Evolutionary conservation across 2,113 vertebrate genomes (phyloP).

Genomic region (Gorsachius goisagi): DNA sequence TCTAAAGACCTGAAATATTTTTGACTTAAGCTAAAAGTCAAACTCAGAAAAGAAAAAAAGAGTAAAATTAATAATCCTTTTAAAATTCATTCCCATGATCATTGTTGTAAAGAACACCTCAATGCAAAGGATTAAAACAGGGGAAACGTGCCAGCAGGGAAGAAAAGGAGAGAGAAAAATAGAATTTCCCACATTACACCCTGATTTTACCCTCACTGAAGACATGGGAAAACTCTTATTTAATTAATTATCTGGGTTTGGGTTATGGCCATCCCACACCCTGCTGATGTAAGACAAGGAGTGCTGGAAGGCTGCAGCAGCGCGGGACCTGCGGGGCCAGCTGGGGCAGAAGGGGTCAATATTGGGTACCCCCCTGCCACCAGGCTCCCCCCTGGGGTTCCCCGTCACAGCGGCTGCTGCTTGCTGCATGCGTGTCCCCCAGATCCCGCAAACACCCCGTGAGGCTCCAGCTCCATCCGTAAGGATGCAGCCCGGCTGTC

Average conservation of each 20-base stretch:
- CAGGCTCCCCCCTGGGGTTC: not conserved
- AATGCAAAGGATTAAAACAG: slow-evolving; percentile 4
- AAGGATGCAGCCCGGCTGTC: not conserved
- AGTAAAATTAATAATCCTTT: slow-evolving; percentile 66
- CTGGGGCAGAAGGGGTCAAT: not conserved
- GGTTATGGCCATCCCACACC: not conserved
- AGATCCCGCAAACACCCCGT: rapidly evolving
- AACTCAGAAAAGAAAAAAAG: slow-evolving; percentile 4
- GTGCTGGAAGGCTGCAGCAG: not conserved
- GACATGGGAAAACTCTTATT: not conserved
- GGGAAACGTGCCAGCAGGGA: not conserved
- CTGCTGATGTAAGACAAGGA: not conserved
- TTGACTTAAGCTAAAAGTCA: slow-evolving; percentile 68
- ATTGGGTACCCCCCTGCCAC: not conserved
- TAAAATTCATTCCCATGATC: slow-evolving; percentile 63
- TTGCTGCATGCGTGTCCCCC: rapidly evolving
- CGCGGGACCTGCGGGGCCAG: rapidly evolving
- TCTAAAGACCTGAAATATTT: slow-evolving; percentile 76
- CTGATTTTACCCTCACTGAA: not conserved
- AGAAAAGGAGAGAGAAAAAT: not conserved
- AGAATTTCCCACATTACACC: not conserved
- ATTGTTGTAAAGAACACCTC: not conserved
- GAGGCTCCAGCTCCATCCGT: not conserved
- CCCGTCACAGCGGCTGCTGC: not conserved
- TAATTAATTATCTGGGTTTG: not conserved